A percentile compares a stretch with the other conserved stretches of the same genome.
These are phyloP conservation scores for Gymnocephalus cernua DNA, from an alignment of 2,113 vertebrate species.

Conservation along the genomic window DNA sequence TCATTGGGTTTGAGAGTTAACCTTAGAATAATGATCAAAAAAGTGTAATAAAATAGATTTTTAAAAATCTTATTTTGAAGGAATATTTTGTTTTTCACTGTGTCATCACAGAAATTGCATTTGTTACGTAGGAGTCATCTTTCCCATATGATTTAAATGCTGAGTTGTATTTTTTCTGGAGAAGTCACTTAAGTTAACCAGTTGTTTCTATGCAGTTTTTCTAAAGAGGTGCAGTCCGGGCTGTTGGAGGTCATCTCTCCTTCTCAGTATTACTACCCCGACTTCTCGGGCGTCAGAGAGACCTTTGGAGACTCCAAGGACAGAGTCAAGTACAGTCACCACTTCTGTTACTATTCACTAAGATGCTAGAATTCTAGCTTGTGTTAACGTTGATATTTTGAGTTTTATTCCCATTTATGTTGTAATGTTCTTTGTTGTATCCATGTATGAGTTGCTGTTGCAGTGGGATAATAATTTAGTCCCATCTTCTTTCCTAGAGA, in stretches of 20 bases:
- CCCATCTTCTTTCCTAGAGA: not conserved
- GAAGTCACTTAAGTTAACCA: not conserved
- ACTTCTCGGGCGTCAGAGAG: constrained; percentile 78
- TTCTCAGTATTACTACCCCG: constrained; percentile 70
- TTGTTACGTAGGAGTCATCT: too few species aligned
- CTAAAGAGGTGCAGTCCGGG: constrained; percentile 57
- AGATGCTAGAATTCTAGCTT: not conserved
- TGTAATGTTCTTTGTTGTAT: not conserved
- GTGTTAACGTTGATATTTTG: not conserved
- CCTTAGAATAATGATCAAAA: not conserved
- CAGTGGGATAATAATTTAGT: not conserved
- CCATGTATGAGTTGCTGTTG: not conserved
- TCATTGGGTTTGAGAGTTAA: too few species aligned
- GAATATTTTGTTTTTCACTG: not conserved
- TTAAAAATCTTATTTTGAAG: too few species aligned
- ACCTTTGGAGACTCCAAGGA: constrained; percentile 85
- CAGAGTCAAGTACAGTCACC: constrained; percentile 83
- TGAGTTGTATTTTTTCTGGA: not conserved
- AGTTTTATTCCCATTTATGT: not conserved
- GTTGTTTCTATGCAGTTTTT: constrained; percentile 55
- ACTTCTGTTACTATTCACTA: not conserved
- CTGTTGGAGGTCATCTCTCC: constrained; percentile 68
- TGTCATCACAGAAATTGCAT: not conserved
- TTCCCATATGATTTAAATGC: not conserved
- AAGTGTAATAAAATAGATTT: too few species aligned